phyloP scores from a whole-genome alignment of 2,113 vertebrate genomes.

The Rhodinocichla rosea region DNA sequence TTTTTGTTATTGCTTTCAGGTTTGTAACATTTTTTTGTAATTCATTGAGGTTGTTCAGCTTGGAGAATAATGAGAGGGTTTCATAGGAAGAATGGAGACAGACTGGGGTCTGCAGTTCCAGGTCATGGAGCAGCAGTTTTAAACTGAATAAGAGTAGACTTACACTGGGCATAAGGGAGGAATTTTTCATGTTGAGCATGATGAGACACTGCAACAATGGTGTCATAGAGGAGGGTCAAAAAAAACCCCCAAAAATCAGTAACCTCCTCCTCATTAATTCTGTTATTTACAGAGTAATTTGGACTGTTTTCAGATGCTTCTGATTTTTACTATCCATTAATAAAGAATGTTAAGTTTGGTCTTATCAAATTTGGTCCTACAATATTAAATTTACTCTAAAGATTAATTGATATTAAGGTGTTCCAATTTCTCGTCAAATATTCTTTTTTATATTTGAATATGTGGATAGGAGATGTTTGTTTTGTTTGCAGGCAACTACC shows the following conservation, averaged over 20 bases:
- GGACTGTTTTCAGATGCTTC: neutral
- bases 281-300: neutral
- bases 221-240: neutral
- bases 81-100: neutral
- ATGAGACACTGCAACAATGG: neutral
- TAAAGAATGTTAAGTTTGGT: neutral
- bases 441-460: neutral
- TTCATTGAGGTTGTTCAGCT: neutral
- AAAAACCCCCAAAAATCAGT: neutral
- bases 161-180: neutral
- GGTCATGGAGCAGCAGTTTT: neutral
- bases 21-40: neutral
- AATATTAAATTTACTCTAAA: neutral
- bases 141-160: neutral
- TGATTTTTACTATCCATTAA: neutral
- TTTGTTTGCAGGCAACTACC: constrained; percentile 89
- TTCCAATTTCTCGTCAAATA: neutral
- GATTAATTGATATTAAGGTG: neutral
- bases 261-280: neutral
- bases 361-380: neutral
- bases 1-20: neutral
- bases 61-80: neutral
- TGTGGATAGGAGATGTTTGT: neutral
- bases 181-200: neutral
- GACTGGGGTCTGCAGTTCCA: neutral